These are phyloP conservation scores for Phyto melanocephala DNA, from an alignment of 2,888 invertebrate species.

Conservation along the genomic window DNA sequence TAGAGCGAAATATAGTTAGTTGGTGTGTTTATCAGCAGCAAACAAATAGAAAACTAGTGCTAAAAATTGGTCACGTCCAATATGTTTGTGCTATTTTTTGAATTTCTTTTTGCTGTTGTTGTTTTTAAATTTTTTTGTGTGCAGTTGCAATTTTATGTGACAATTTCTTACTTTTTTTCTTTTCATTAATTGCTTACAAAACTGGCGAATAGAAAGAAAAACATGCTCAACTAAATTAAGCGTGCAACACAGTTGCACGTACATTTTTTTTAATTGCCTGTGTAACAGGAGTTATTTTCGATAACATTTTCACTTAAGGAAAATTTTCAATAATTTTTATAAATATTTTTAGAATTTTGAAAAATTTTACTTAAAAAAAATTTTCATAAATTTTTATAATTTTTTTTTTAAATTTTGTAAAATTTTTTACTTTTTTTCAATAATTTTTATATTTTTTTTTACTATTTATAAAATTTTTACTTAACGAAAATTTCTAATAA, in stretches of 20 bases:
- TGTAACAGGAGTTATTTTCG: no score
- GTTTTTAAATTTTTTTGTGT: background rate
- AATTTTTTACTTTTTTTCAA: no score
- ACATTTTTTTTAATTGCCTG: no score
- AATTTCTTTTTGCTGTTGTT: background rate
- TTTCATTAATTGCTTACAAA: constrained; percentile 6
- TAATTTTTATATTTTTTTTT: no score
- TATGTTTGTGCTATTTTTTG: constrained; percentile 17
- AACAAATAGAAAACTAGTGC: background rate
- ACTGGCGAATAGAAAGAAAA: background rate
- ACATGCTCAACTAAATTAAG: constrained; percentile 32
- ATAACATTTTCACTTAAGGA: no score
- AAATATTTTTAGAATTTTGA: no score
- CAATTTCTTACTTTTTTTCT: constrained; percentile 31
- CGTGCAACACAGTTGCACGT: background rate
- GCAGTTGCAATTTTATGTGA: constrained; percentile 42
- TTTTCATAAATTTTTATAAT: no score
- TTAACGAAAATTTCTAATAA: no score
- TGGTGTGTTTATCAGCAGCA: background rate
- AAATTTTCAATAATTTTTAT: no score
- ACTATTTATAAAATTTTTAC: no score
- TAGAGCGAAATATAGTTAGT: constrained; percentile 5
- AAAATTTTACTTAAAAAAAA: no score
- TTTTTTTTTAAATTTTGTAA: no score
- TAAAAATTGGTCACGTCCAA: constrained; percentile 51